phyloP scores from a whole-genome alignment of 1,140 invertebrate species.

The Pseudomyrmex flavicornis region DNA sequence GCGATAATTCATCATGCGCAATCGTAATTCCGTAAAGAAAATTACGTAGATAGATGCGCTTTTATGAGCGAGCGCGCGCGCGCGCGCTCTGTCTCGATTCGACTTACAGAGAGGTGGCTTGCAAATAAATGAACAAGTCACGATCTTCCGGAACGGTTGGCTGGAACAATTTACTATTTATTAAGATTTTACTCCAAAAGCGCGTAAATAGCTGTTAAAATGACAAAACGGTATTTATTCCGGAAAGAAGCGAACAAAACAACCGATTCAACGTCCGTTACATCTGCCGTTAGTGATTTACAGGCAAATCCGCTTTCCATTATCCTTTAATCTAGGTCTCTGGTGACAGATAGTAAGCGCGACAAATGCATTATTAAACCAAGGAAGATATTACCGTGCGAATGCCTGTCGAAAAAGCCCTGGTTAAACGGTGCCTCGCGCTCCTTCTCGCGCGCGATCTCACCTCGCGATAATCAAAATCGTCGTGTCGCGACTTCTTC shows the following conservation, averaged over 20 bases:
- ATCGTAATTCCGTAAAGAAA: too few species aligned
- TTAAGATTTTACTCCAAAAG: not conserved
- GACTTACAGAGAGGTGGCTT: not conserved
- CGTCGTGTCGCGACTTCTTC: not conserved
- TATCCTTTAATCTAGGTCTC: slow-evolving; percentile 57
- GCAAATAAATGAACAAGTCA: not conserved
- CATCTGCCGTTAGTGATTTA: slow-evolving; percentile 60
- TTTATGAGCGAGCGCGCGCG: too few species aligned
- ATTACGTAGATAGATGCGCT: too few species aligned
- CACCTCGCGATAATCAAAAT: slow-evolving; percentile 42
- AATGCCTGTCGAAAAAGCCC: slow-evolving; percentile 17
- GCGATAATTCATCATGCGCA: not conserved
- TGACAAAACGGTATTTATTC: slow-evolving; percentile 40
- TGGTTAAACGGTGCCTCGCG: slow-evolving; percentile 50
- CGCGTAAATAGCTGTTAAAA: slow-evolving; percentile 19
- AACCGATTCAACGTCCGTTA: slow-evolving; percentile 47
- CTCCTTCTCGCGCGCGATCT: slow-evolving; percentile 25
- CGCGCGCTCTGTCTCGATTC: not conserved
- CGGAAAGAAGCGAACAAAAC: slow-evolving; percentile 27
- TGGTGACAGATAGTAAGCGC: slow-evolving; percentile 49
- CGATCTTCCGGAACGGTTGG: slow-evolving; percentile 25
- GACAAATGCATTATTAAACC: slow-evolving; percentile 26
- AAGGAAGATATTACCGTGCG: slow-evolving; percentile 44
- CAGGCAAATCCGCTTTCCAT: slow-evolving; percentile 38
- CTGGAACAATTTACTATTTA: slow-evolving; percentile 14